A percentile compares a stretch with the other conserved stretches of the same genome.
Conservation (phyloP, 1,140 invertebrate species). For the Anagrus nilaparvatae region DNA sequence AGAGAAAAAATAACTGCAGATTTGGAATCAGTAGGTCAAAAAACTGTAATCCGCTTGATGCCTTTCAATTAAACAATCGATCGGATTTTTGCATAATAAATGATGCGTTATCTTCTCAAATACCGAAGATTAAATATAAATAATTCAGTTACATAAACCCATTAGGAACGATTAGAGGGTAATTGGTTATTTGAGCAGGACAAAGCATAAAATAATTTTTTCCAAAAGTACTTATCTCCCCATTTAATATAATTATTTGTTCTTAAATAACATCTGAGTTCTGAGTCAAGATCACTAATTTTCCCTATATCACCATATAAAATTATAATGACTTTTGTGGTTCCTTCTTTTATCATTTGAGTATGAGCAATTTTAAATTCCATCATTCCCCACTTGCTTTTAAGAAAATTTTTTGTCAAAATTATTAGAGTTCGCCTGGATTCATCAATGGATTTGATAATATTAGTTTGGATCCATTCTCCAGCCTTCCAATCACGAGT, state of each 20-base stretch:
- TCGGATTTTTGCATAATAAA: too few species aligned
- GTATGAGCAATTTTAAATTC: constrained; percentile 75
- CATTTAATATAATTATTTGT: constrained; percentile 81
- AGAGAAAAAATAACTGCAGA: too few species aligned
- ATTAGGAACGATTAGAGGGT: too few species aligned
- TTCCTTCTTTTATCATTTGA: constrained; percentile 60
- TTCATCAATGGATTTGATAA: too few species aligned
- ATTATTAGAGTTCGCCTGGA: constrained; percentile 75
- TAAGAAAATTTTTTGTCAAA: constrained; percentile 68
- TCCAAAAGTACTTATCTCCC: constrained; percentile 77
- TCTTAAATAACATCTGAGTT: constrained; percentile 66
- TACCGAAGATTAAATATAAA: too few species aligned
- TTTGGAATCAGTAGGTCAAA: too few species aligned
- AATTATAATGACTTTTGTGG: constrained; percentile 65
- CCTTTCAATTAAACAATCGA: too few species aligned
- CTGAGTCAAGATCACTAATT: constrained; percentile 55
- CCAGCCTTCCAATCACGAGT: constrained; percentile 72
- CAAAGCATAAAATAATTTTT: constrained; percentile 67
- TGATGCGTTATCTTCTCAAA: too few species aligned
- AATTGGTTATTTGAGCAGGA: too few species aligned
- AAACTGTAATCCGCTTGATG: too few species aligned
- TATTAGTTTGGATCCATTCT: too few species aligned
- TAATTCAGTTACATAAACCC: too few species aligned
- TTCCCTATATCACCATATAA: constrained; percentile 64
- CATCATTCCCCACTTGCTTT: constrained; percentile 76